These are phyloP conservation scores for Apostichopus japonicus DNA, from an alignment of 35 echinoderm and acorn worm species.

Conservation along the genomic window DNA sequence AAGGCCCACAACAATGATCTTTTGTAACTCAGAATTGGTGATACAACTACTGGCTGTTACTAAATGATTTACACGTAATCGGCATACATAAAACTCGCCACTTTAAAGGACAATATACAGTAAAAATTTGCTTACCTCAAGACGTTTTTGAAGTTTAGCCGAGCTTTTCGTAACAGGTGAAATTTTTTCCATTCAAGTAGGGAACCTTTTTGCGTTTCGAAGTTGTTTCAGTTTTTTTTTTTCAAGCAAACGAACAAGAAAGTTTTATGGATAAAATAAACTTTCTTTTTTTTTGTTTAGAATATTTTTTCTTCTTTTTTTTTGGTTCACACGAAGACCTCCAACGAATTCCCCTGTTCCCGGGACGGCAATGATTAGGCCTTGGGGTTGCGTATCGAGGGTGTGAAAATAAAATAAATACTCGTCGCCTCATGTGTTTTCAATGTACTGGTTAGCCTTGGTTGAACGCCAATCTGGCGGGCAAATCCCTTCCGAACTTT, in stretches of 20 bases:
- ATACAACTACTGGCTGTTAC: too few species aligned
- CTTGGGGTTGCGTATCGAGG: conserved; percentile 28
- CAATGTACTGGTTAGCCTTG: conserved; percentile 43
- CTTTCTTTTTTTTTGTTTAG: background rate
- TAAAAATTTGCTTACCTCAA: conserved; percentile 11
- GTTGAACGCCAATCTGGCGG: conserved; percentile 47
- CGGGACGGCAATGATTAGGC: background rate
- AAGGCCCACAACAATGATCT: too few species aligned
- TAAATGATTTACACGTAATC: background rate
- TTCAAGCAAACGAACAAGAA: too few species aligned
- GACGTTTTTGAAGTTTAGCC: background rate
- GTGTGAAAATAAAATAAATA: conserved; percentile 54
- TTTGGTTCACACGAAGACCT: background rate
- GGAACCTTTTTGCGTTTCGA: too few species aligned
- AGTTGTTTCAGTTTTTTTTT: too few species aligned
- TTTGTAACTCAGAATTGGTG: too few species aligned
- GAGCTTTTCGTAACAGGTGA: too few species aligned
- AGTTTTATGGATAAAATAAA: background rate
- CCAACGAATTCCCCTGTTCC: conserved; percentile 12
- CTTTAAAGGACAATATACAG: background rate
- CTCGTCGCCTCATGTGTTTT: conserved; percentile 44
- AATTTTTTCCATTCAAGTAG: too few species aligned
- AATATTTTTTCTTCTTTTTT: background rate
- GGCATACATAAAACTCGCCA: background rate
- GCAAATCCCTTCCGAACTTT: conserved; percentile 34